Base-by-base conservation (phyloP, 1,140 invertebrate genomes). In the Monochamus saltuarius region DNA sequence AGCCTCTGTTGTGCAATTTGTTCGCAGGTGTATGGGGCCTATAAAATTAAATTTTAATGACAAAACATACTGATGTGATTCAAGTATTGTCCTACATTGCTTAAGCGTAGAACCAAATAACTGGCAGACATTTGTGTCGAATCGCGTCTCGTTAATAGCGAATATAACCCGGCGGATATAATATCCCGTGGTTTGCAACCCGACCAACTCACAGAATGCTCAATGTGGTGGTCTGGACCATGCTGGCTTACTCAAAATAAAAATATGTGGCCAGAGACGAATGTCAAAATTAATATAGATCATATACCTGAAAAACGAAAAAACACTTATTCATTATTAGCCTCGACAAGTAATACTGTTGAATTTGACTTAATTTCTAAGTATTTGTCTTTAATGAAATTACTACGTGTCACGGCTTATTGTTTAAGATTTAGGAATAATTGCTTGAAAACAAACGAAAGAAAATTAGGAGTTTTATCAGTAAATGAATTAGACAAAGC, bases 151-250 rank as follows among this genome's bases (percentile, higher is more conserved):
- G 7, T 68, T 2, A 77, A 71, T 1, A 69, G 56, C n/a, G n/a
- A n/a, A n/a, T n/a, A 71, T 8, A 78, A 77, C 58, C 73, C 75
- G 13, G 76, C 73, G 7, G 74, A 78, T 63, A 61, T 67, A 6
- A 46, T 65, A 8, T 72, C 69, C n/a, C 29, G 75, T 22, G 69
- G 75, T 7, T 22, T 61, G 14, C 56, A 10, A 13, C n/a, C 53
- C 1, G 50, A 50, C n/a, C 7, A 49, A 14, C 19, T 49, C 36
- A 34, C n/a, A 7, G 11, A 47, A 22, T 56, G 16, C 10, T 36
- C 16, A 19, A 29, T 43, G 29, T 59, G 64, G 64, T 38, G 43
- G 9, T 11, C 37, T 68, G 43, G 72, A 67, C 11, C 55, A 13
- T 11, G 8, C 8, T 62, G 46, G 13, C 29, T 59, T 2, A 8